Conservation (phyloP, 2,797 vertebrate species). For the Oceanodroma leucorhoa region DNA sequence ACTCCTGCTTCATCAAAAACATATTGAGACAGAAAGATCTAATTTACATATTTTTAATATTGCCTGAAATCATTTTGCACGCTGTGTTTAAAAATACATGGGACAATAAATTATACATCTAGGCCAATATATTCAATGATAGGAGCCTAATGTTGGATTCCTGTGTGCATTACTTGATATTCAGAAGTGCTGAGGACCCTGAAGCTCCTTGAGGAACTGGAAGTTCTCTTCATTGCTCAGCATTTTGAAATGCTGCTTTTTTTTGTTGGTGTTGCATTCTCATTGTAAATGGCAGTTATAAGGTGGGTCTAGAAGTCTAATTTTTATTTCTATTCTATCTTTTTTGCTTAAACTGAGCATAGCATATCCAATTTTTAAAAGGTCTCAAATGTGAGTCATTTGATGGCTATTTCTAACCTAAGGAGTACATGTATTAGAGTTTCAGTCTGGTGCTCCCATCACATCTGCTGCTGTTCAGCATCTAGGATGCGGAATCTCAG, state of each 20-base stretch:
- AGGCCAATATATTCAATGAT: neutral
- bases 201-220: neutral
- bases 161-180: accelerated
- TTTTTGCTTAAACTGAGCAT: neutral
- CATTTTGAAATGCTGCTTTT: neutral
- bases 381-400: neutral
- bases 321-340: neutral
- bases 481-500: neutral
- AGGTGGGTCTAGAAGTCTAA: neutral
- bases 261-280: neutral
- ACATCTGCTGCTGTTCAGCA: neutral
- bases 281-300: neutral
- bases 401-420: neutral
- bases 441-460: neutral
- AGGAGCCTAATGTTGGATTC: neutral
- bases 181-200: neutral
- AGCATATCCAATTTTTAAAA: neutral
- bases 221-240: neutral
- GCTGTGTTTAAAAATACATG: constrained; percentile 44
- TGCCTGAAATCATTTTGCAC: neutral
- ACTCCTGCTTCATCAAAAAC: neutral
- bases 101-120: constrained; percentile 33
- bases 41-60: constrained; percentile 12
- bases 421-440: neutral
- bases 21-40: neutral